Percentiles rank a stretch among this genome's conserved stretches.
phyloP scores from a whole-genome alignment of 2,888 invertebrate species.

The Pseudanteris insignis region DNA sequence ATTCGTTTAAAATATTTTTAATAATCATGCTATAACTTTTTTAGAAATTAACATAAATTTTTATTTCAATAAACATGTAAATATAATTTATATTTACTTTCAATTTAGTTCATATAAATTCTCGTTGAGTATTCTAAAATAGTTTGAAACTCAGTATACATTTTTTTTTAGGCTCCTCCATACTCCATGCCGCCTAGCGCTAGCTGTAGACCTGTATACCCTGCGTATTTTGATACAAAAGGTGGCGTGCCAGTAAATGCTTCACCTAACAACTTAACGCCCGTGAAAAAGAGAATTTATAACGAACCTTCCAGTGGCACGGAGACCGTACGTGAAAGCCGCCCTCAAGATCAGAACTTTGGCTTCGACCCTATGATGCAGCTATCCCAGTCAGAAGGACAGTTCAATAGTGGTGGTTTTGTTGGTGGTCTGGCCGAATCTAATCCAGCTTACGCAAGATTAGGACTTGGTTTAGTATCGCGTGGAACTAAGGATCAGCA shows the following conservation, averaged over 20 bases:
- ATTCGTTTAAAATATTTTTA: too few relatives aligned
- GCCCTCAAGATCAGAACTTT: slow-evolving; percentile 57
- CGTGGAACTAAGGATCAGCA: slow-evolving; percentile 59
- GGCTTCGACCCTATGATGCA: slow-evolving; percentile 60
- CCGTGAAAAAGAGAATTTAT: slow-evolving; percentile 62
- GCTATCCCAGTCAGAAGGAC: slow-evolving; percentile 53
- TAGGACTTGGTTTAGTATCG: slow-evolving; percentile 59
- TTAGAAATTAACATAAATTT: too few relatives aligned
- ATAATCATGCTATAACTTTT: too few relatives aligned
- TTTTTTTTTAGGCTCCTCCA: slow-evolving; percentile 56
- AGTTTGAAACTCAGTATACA: too few relatives aligned
- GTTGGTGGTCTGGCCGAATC: slow-evolving; percentile 58
- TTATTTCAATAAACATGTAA: too few relatives aligned
- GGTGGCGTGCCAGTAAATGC: slow-evolving; percentile 46
- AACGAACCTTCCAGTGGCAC: slow-evolving; percentile 52
- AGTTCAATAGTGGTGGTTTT: slow-evolving; percentile 59
- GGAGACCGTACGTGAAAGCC: slow-evolving; percentile 49
- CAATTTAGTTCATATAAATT: too few relatives aligned
- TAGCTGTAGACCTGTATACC: slow-evolving; percentile 57
- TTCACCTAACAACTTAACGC: slow-evolving; percentile 51
- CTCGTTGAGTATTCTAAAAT: too few relatives aligned
- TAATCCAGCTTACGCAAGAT: slow-evolving; percentile 59
- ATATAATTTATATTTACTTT: too few relatives aligned
- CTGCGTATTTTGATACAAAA: slow-evolving; percentile 60
- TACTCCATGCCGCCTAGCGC: slow-evolving; percentile 60